Evolutionary conservation across 1,140 invertebrate genomes (phyloP).

Genomic region (Galendromus occidentalis): DNA sequence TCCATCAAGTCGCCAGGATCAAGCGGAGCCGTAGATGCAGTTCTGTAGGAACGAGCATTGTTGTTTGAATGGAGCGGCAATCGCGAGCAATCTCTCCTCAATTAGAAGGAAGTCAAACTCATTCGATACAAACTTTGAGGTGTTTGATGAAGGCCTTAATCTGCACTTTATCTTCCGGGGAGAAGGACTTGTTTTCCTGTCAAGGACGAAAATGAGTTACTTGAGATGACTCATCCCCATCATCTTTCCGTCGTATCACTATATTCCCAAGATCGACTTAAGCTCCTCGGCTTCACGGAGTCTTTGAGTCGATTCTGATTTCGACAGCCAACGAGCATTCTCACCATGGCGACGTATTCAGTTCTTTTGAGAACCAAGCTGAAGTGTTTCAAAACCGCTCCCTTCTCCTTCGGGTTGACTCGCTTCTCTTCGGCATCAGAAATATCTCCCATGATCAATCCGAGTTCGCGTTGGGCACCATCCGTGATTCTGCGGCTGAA

Average conservation of each 20-base stretch:
- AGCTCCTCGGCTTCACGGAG: too few relatives aligned
- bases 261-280: too few relatives aligned
- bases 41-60: too few relatives aligned
- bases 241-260: not conserved
- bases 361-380: not conserved
- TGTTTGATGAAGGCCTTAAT: conserved; percentile 2
- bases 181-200: not conserved
- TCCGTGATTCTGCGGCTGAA: not conserved
- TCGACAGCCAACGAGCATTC: not conserved
- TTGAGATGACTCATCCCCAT: too few relatives aligned
- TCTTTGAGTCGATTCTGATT: too few relatives aligned
- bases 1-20: too few relatives aligned
- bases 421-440: not conserved
- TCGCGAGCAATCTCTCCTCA: too few relatives aligned
- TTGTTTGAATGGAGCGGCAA: too few relatives aligned
- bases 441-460: conserved; percentile 4
- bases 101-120: too few relatives aligned
- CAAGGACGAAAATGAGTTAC: not conserved
- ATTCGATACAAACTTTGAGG: not conserved
- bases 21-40: too few relatives aligned
- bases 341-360: not conserved
- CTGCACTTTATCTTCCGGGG: not conserved
- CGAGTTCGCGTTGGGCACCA: not conserved
- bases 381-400: not conserved
- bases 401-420: conserved; percentile 2